phyloP scores from a whole-genome alignment of 2,113 vertebrate genomes.

The Dascyllus trimaculatus region DNA sequence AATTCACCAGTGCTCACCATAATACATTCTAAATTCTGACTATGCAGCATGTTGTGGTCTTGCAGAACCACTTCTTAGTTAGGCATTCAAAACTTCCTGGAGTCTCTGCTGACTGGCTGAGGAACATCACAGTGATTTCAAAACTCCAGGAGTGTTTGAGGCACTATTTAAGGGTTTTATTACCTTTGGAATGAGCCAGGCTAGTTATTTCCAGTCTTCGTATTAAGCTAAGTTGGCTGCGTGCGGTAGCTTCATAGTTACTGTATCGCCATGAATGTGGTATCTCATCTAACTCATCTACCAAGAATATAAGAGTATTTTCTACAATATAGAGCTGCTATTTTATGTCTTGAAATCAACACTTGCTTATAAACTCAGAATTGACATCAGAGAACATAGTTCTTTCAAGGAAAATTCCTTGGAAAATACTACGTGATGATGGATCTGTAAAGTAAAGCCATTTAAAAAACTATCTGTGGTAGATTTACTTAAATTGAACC shows the following conservation, averaged over 20 bases:
- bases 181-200: not conserved
- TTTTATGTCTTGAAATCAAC: not conserved
- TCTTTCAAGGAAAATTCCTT: not conserved
- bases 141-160: not conserved
- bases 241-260: too few relatives aligned
- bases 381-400: not conserved
- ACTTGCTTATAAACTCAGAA: not conserved
- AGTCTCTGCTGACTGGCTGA: not conserved
- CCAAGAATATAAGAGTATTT: not conserved
- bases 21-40: too few relatives aligned
- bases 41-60: too few relatives aligned
- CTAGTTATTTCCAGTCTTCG: too few relatives aligned
- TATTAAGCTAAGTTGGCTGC: too few relatives aligned
- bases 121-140: not conserved
- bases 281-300: not conserved
- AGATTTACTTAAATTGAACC: conserved; percentile 2
- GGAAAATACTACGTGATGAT: not conserved
- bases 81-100: not conserved
- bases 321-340: not conserved
- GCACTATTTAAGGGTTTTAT: not conserved
- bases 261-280: too few relatives aligned
- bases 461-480: not conserved
- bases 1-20: too few relatives aligned
- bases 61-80: too few relatives aligned
- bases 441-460: not conserved